These are phyloP conservation scores for Lordiphosa collinella DNA, from an alignment of 1,140 invertebrate species.

Conservation along the genomic window DNA sequence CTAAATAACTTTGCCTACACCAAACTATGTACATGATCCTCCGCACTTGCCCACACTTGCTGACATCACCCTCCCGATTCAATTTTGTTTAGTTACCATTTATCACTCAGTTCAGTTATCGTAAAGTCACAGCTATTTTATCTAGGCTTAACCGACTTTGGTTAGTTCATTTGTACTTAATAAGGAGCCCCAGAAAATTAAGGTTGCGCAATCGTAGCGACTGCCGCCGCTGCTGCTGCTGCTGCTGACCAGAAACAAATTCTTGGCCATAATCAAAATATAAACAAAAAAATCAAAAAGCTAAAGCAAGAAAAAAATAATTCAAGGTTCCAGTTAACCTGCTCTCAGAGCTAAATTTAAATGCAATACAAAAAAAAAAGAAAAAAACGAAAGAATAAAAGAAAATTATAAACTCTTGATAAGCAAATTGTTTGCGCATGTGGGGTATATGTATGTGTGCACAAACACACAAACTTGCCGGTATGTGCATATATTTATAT, in stretches of 20 bases:
- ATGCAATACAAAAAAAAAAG: not conserved
- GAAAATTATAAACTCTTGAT: conserved; percentile 52
- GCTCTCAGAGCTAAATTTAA: conserved; percentile 1
- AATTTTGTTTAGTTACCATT: conserved; percentile 34
- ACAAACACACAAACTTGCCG: not conserved
- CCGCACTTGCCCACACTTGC: not conserved
- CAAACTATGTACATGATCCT: too few relatives aligned
- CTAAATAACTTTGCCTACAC: too few relatives aligned
- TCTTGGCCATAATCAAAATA: too few relatives aligned
- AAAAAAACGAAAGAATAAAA: conserved; percentile 3
- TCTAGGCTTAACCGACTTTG: conserved; percentile 39
- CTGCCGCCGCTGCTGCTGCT: too few relatives aligned
- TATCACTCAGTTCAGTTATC: conserved; percentile 36
- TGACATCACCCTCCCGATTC: conserved; percentile 25
- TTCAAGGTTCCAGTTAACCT: too few relatives aligned
- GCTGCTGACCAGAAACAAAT: too few relatives aligned
- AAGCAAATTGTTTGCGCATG: conserved; percentile 24
- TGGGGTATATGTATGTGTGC: not conserved
- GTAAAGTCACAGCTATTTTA: conserved; percentile 33
- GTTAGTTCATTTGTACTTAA: conserved; percentile 6
- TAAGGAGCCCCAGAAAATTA: not conserved
- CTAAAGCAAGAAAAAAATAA: not conserved
- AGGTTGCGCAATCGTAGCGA: conserved; percentile 33
- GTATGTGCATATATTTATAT: conserved; percentile 5
- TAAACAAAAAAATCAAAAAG: too few relatives aligned